phyloP scores from a whole-genome alignment of 2,797 vertebrate genomes.

The Darevskia mixta region DNA sequence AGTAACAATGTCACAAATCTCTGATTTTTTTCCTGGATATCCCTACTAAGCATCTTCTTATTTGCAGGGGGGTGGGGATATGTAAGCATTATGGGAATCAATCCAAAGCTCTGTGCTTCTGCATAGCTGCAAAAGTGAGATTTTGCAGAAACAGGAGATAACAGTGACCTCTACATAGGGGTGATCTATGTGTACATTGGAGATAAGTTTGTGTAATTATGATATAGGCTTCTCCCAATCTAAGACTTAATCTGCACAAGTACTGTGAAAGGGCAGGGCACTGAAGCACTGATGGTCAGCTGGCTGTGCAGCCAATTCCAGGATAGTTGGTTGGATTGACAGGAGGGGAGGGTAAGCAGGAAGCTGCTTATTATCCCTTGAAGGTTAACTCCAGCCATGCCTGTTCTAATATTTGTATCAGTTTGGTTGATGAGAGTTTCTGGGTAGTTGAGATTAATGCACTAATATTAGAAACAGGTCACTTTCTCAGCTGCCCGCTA shows the following conservation, averaged over 20 bases:
- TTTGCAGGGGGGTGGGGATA: neutral
- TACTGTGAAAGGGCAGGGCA: neutral
- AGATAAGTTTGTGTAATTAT: too few relatives aligned
- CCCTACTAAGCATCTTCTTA: neutral
- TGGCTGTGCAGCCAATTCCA: neutral
- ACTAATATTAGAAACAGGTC: neutral
- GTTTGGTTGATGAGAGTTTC: neutral
- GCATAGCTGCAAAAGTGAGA: neutral
- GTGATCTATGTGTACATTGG: neutral
- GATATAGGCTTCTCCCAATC: neutral
- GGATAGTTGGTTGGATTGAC: neutral
- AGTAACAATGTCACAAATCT: slow-evolving; percentile 6
- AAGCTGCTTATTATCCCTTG: neutral
- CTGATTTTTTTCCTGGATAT: neutral
- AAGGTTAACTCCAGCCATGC: neutral
- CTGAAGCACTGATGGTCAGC: neutral
- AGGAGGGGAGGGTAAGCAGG: neutral
- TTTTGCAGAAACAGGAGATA: neutral
- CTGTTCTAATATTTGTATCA: neutral
- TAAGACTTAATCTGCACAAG: neutral
- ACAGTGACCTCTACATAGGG: neutral
- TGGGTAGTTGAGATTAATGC: neutral
- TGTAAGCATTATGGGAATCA: neutral
- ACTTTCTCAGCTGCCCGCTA: neutral
- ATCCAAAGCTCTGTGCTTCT: neutral